phyloP scores from a whole-genome alignment of 2,113 vertebrate genomes.

The Spea bombifrons region DNA sequence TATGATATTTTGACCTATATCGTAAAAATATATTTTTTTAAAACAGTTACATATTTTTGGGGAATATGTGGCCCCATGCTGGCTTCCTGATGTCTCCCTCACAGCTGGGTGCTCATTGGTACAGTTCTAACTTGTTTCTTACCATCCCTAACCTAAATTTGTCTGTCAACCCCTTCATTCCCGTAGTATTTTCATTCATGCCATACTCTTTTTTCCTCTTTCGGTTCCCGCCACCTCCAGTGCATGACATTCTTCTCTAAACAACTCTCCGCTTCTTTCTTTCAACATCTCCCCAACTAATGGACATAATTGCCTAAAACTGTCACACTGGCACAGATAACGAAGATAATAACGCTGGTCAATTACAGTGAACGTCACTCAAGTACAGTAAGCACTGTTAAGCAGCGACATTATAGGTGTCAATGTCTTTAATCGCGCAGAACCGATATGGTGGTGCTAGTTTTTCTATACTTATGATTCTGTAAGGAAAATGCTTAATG shows the following conservation, averaged over 20 bases:
- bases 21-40: too few species aligned
- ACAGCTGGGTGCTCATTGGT: too few species aligned
- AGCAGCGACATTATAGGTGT: too few species aligned
- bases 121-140: not conserved
- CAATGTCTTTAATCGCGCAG: too few species aligned
- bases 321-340: conserved; percentile 40
- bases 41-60: too few species aligned
- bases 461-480: too few species aligned
- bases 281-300: not conserved
- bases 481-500: too few species aligned
- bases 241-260: not conserved
- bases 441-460: too few species aligned
- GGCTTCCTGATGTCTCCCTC: too few species aligned
- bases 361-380: conserved; percentile 36
- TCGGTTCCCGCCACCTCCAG: not conserved
- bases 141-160: not conserved
- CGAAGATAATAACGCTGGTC: conserved; percentile 38
- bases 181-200: not conserved
- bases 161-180: not conserved
- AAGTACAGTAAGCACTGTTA: not conserved
- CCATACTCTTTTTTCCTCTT: not conserved
- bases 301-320: conserved; percentile 31
- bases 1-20: too few species aligned
- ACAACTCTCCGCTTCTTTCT: conserved; percentile 18
- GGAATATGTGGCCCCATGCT: too few species aligned